A percentile compares a stretch with the other conserved stretches of the same genome.
Conservation (phyloP, 2,888 invertebrate species). For the Himalopsyche kuldschensis region DNA sequence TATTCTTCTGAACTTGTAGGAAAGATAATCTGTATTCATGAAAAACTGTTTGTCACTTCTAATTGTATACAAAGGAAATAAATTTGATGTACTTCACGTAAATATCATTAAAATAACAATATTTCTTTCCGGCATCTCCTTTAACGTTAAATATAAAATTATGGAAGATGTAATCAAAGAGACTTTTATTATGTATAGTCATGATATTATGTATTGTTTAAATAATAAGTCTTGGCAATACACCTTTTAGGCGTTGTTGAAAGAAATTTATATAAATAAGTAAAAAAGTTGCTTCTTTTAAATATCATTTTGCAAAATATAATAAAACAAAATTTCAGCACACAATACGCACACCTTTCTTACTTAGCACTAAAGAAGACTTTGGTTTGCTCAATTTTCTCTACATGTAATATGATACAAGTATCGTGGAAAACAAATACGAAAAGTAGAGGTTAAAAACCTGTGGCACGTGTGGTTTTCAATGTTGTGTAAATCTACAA, state of each 20-base stretch:
- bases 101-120: too few species aligned
- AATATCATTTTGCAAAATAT: background rate
- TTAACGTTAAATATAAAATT: too few species aligned
- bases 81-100: too few species aligned
- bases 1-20: too few species aligned
- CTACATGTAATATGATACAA: conserved; percentile 2
- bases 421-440: background rate
- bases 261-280: background rate
- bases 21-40: too few species aligned
- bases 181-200: too few species aligned
- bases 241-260: background rate
- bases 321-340: background rate
- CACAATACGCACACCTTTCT: background rate
- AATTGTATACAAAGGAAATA: too few species aligned
- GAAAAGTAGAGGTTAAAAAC: background rate
- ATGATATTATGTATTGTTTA: too few species aligned
- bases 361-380: background rate
- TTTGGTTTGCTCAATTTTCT: background rate
- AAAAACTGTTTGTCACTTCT: too few species aligned
- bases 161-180: too few species aligned
- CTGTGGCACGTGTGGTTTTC: background rate
- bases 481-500: too few species aligned
- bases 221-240: background rate
- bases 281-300: background rate
- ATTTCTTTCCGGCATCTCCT: too few species aligned